Evolutionary conservation across 2,113 vertebrate genomes (phyloP), one percentile per base, ranked within the genome.

Genomic region (human): DNA sequence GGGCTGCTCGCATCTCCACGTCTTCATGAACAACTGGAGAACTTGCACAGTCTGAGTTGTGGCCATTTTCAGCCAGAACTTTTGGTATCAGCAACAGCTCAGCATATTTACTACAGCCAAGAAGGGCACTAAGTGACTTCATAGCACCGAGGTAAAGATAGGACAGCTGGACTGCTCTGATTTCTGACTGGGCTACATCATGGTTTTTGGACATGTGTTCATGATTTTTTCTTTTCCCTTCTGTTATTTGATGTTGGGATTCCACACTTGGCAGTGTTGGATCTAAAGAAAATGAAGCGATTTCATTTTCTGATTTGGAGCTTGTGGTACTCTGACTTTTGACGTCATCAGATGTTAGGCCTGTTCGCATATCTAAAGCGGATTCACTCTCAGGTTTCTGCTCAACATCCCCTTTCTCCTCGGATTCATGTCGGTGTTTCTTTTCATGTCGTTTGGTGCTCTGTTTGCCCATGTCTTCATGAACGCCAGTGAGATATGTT

Each of bases 91-190:
- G 98, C 84, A 99, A 98, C 45, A 99, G 99, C 89, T 99, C 99
- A 0, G 99, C 99, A 2, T 99, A 99, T 98, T 99, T 99, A 98
- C 99, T 99, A 94, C 99, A 99, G 98, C 99, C 99, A 13, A 99
- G 99, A 96, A 99, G 99, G 27, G 99, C 99, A 10, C 99, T 99
- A 40, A 99, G 99, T 6, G 99, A 99, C 98, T 99, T 99, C 99
- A 99, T 99, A 95, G 99, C 99, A 55, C 99, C 99, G 1, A 99
- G 99, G 97, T 99, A 99, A 86, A 99, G 99, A 73, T 99, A 99
- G 35, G 99, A 99, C 2, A 99, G 98, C 98, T 99, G 99, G 32
- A 99, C 99, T 0, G 99, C 99, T 88, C 99, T 99, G 92, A 99
- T 99, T 98, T 99, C 99, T 1, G 99, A 99, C 96, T 99, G 99